Evolutionary conservation across 2,888 invertebrate genomes (phyloP).

Genomic region (Hypolimnas misippus): DNA sequence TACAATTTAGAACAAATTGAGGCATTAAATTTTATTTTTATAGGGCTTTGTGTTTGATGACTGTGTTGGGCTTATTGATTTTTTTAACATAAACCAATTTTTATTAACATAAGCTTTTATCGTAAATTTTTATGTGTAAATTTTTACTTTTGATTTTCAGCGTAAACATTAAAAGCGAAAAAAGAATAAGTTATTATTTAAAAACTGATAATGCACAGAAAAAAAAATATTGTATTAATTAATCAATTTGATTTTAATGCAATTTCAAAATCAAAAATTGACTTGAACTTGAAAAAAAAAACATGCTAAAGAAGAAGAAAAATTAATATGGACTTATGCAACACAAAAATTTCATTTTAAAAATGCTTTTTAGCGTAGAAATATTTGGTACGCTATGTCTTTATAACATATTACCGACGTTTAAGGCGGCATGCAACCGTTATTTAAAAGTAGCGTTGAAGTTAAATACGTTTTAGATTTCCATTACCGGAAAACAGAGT

Average conservation of each 20-base stretch:
- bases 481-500: slow-evolving; percentile 9
- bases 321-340: too few relatives aligned
- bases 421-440: neutral
- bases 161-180: neutral
- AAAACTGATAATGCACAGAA: too few relatives aligned
- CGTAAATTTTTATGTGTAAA: slow-evolving; percentile 18
- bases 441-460: slow-evolving; percentile 17
- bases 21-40: slow-evolving; percentile 40
- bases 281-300: too few relatives aligned
- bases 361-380: neutral
- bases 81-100: slow-evolving; percentile 28
- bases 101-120: slow-evolving; percentile 32
- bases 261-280: too few relatives aligned
- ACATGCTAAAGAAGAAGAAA: too few relatives aligned
- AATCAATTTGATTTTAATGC: too few relatives aligned
- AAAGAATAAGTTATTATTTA: too few relatives aligned
- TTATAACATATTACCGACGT: neutral
- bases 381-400: neutral
- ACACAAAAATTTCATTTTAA: neutral
- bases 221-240: too few relatives aligned
- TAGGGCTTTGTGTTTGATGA: slow-evolving; percentile 29
- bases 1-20: slow-evolving; percentile 40
- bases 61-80: slow-evolving; percentile 30
- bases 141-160: slow-evolving; percentile 13
- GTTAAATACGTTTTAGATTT: slow-evolving; percentile 16